Conservation (phyloP, 2,888 invertebrate genomes). For the Papilio demoleus region DNA sequence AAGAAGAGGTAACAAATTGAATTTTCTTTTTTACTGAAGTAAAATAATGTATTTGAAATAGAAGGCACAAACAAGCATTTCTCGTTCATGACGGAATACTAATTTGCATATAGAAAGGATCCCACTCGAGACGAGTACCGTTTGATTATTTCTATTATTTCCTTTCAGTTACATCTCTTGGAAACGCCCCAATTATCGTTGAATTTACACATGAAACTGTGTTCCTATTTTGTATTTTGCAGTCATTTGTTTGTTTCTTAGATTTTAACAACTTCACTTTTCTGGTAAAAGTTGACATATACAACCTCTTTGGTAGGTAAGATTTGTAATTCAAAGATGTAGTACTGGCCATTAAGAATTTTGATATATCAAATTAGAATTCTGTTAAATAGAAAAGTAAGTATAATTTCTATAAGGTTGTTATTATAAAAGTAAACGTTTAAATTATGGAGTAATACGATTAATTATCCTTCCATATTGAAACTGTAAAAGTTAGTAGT, state of each 20-base stretch:
- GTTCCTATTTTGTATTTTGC: not conserved
- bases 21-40: constrained; percentile 8
- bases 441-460: too few relatives aligned
- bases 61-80: constrained; percentile 29
- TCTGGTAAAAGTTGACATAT: too few relatives aligned
- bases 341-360: not conserved
- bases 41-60: constrained; percentile 10
- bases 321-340: not conserved
- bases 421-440: too few relatives aligned
- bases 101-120: constrained; percentile 72
- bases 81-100: constrained; percentile 53
- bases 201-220: constrained; percentile 8
- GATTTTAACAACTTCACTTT: not conserved
- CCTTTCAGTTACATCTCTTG: constrained; percentile 40
- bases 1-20: too few relatives aligned
- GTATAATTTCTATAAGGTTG: too few relatives aligned
- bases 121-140: constrained; percentile 51
- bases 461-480: too few relatives aligned
- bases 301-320: not conserved
- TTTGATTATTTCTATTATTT: constrained; percentile 72
- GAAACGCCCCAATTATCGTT: constrained; percentile 27
- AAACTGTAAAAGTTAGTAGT: too few relatives aligned
- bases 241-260: not conserved
- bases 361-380: too few relatives aligned
- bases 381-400: too few relatives aligned